Evolutionary conservation across 2,113 vertebrate genomes (phyloP).

Genomic region (Anolis carolinensis): DNA sequence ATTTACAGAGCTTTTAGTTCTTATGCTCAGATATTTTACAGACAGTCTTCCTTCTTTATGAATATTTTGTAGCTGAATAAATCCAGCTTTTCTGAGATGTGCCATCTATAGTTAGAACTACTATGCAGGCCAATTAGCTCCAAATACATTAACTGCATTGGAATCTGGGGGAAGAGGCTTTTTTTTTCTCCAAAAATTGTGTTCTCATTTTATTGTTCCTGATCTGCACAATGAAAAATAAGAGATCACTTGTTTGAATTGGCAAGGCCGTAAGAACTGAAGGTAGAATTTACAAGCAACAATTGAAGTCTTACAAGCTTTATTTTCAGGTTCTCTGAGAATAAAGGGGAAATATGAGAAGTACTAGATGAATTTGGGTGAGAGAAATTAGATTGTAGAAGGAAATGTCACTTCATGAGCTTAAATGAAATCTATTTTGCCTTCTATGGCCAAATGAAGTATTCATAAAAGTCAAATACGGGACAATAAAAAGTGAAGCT

Average conservation of each 20-base stretch:
- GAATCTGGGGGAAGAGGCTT: neutral
- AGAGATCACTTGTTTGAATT: slow-evolving; percentile 14
- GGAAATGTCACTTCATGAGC: slow-evolving; percentile 10
- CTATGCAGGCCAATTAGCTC: neutral
- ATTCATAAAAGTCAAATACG: neutral
- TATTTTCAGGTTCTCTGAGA: neutral
- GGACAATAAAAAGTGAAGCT: neutral
- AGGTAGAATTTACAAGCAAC: slow-evolving; percentile 22
- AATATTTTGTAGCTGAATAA: neutral
- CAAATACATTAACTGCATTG: too few species aligned
- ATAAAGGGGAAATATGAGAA: neutral
- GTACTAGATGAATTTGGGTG: neutral
- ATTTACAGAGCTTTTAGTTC: neutral
- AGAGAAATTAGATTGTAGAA: neutral
- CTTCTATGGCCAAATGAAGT: neutral
- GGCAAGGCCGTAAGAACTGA: slow-evolving; percentile 3
- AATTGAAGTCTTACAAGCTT: slow-evolving; percentile 16
- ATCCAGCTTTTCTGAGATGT: neutral
- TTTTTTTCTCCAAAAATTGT: neutral
- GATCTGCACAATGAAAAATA: slow-evolving; percentile 8
- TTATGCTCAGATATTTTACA: neutral
- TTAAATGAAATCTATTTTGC: slow-evolving; percentile 23
- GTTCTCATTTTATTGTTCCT: neutral
- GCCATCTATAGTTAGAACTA: neutral
- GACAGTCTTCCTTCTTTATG: neutral